These are phyloP conservation scores for Scartelaos histophorus DNA, from an alignment of 2,113 vertebrate species.

Conservation along the genomic window DNA sequence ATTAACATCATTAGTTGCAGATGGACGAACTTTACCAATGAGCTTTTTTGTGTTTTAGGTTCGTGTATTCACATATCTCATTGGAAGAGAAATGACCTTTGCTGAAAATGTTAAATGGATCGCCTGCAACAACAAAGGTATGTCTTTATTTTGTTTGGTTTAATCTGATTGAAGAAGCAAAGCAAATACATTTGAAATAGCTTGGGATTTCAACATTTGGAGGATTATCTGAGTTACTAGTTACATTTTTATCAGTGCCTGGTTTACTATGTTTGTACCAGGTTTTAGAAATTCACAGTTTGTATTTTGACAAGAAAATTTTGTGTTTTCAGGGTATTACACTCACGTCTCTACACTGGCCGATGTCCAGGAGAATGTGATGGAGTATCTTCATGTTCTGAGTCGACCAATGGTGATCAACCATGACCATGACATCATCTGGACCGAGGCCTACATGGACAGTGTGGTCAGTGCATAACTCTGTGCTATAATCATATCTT, in stretches of 20 bases:
- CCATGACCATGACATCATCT: slow-evolving; percentile 94
- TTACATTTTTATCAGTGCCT: no score
- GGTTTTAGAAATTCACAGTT: no score
- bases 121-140: slow-evolving; percentile 96
- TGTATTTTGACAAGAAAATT: no score
- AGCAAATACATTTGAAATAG: no score
- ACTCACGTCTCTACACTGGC: slow-evolving; percentile 94
- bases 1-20: no score
- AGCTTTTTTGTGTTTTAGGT: slow-evolving; percentile 74
- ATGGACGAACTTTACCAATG: background rate
- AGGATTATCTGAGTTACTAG: no score
- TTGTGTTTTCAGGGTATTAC: slow-evolving; percentile 89
- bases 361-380: slow-evolving; percentile 94
- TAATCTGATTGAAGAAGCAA: no score
- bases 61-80: slow-evolving; percentile 94
- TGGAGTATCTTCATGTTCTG: slow-evolving; percentile 97
- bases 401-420: slow-evolving; percentile 98
- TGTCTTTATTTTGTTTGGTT: background rate
- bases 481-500: no score
- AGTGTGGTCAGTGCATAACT: slow-evolving; percentile 82
- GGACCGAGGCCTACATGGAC: slow-evolving; percentile 98
- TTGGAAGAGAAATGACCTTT: slow-evolving; percentile 92
- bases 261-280: no score
- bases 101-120: slow-evolving; percentile 92
- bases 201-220: no score